Percentiles rank a stretch among this genome's conserved stretches.
Conservation (phyloP, 1,140 invertebrate genomes). For the Augochlora pura region DNA sequence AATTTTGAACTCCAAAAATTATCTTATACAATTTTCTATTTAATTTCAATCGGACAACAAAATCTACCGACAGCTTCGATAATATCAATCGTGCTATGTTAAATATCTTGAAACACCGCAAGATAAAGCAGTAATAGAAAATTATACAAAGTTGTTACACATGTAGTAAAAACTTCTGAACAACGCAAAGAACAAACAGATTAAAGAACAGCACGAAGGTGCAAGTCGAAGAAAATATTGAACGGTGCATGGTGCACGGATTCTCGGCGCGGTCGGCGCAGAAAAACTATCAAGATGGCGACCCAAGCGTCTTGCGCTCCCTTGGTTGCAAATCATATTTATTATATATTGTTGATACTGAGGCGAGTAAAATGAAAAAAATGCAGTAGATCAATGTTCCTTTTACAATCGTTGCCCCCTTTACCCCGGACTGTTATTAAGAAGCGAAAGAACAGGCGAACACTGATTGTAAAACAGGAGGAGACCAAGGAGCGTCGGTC, state of each 20-base stretch:
- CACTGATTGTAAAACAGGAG: conserved; percentile 51
- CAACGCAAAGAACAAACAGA: too few species aligned
- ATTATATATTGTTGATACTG: conserved; percentile 56
- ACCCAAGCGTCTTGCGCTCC: neutral
- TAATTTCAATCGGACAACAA: too few species aligned
- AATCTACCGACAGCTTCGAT: too few species aligned
- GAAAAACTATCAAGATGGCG: neutral
- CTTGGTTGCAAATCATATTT: conserved; percentile 33
- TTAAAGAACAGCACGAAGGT: too few species aligned
- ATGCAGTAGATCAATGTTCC: conserved; percentile 50
- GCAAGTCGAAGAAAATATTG: neutral
- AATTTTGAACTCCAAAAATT: too few species aligned
- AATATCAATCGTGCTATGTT: too few species aligned
- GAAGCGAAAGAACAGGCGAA: neutral
- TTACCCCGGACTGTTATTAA: conserved; percentile 35
- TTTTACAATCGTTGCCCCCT: conserved; percentile 49
- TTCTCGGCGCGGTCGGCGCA: neutral
- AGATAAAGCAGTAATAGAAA: too few species aligned
- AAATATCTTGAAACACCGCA: too few species aligned
- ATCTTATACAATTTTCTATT: too few species aligned
- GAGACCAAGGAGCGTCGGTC: conserved; percentile 58
- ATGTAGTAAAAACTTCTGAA: too few species aligned
- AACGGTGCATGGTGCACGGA: neutral
- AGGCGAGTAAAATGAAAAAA: neutral
- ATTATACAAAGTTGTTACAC: too few species aligned